Evolutionary conservation across 2,888 invertebrate species (phyloP), one percentile per base, ranked within the genome.

Genomic region (Zele albiditarsus): DNA sequence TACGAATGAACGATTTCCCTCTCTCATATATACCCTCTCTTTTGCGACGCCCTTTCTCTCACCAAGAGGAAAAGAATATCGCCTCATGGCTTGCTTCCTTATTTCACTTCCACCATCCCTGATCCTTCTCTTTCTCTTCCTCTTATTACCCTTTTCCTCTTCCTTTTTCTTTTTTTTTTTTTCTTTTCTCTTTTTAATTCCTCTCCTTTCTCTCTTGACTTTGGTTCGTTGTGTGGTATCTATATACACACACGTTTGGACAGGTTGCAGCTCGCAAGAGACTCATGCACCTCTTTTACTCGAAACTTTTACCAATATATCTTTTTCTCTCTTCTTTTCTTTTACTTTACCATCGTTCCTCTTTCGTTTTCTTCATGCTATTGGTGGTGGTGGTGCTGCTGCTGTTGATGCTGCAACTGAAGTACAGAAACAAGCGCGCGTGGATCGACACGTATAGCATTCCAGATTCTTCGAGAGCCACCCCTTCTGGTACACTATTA

Each of bases 41-140:
- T n/a, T n/a, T 20, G 53, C 20, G 53, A 53, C 77, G 79, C 77
- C 80, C 80, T 77, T 78, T 80, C 80, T 81, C 80, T 71, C 53
- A 20, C 20, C 20, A 20, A 20, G 0, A 53, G 10, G 8, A 20
- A 53, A 60, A 73, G 73, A 75, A 70, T 33, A 71, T 75, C 79
- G 77, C 71, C 72, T 65, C 77, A 77, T 66, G 28, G 46, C 70
- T 75, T 72, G 74, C 68, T 67, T 74, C 69, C 74, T 74, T 77
- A 67, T 78, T 70, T 68, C 33, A 49, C 76, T 70, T 76, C 70
- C 72, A 66, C 38, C 10, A 38, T 38, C 8, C 49, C 28, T 65
- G 62, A 73, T 74, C 31, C 62, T 74, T 53, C 53, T 71, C 49
- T 70, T 76, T 73, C 75, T 72, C 70, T 70, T 49, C 66, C 70